Evolutionary conservation across 2,888 invertebrate species (phyloP).

Genomic region (Hymenopus coronatus): DNA sequence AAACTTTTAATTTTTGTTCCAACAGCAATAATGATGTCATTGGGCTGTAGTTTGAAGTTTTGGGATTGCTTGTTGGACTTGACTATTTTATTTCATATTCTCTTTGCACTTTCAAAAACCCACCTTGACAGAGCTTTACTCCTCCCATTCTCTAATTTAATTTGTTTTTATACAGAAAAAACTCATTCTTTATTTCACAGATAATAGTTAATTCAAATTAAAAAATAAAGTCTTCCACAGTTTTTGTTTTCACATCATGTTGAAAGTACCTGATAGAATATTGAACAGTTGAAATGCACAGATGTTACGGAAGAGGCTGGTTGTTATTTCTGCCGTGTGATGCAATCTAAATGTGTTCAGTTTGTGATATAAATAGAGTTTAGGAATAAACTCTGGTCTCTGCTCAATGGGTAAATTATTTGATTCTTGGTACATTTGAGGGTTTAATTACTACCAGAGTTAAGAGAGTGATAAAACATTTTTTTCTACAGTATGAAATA

Average conservation of each 20-base stretch:
- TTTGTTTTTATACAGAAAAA: too few species aligned
- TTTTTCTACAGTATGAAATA: constrained; percentile 2
- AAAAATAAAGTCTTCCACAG: not conserved
- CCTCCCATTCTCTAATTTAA: too few species aligned
- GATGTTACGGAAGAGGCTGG: not conserved
- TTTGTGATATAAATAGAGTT: constrained; percentile 16
- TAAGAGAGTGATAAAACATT: not conserved
- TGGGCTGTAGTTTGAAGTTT: too few species aligned
- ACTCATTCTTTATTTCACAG: not conserved
- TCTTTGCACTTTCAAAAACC: too few species aligned
- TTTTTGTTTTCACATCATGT: not conserved
- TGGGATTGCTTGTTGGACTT: too few species aligned
- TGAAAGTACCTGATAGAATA: not conserved
- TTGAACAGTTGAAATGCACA: not conserved
- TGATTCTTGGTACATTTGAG: not conserved
- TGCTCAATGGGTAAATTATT: constrained; percentile 6
- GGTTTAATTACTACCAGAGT: not conserved
- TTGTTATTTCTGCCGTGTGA: not conserved
- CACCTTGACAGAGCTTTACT: too few species aligned
- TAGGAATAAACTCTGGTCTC: not conserved
- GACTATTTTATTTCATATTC: too few species aligned
- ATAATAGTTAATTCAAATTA: not conserved
- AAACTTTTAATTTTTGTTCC: too few species aligned
- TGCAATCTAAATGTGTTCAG: constrained; percentile 17
- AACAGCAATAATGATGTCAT: too few species aligned